A percentile compares a stretch with the other conserved stretches of the same genome.
These are phyloP conservation scores for Brotula barbata DNA, from an alignment of 2,797 vertebrate species.

Conservation along the genomic window DNA sequence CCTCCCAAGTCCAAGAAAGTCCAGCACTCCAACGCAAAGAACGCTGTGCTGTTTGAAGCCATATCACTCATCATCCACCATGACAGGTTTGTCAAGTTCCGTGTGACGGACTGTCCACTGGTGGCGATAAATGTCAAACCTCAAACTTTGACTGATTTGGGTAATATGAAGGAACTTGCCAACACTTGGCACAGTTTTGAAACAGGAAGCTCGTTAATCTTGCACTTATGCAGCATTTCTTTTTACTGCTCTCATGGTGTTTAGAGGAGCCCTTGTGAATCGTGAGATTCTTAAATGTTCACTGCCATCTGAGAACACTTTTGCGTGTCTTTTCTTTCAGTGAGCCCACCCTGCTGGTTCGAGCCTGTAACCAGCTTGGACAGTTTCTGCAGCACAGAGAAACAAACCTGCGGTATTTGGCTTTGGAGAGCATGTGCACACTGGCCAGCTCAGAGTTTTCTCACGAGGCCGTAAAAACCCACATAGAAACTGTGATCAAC, in stretches of 20 bases:
- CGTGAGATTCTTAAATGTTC: no score
- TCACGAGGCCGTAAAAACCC: conserved; percentile 89
- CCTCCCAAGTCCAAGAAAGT: conserved; percentile 97
- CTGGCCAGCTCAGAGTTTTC: conserved; percentile 93
- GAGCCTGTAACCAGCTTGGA: conserved; percentile 90
- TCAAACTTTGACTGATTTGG: no score
- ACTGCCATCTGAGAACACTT: no score
- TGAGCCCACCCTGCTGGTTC: conserved; percentile 88
- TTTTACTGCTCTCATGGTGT: no score
- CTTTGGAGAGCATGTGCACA: conserved; percentile 91
- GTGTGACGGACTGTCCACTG: no score
- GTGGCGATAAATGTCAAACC: no score
- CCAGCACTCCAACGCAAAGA: conserved; percentile 97
- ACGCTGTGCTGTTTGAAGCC: conserved; percentile 93
- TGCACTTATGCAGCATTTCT: no score
- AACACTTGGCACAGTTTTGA: no score
- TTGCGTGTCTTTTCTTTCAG: conserved; percentile 56
- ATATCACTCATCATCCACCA: conserved; percentile 97
- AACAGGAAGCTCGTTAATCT: no score
- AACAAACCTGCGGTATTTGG: conserved; percentile 89
- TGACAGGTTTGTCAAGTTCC: conserved; percentile 92
- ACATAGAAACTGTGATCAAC: conserved; percentile 90
- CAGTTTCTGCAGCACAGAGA: conserved; percentile 92
- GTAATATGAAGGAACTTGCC: no score
- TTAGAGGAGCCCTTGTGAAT: no score